Evolutionary conservation across 2,888 invertebrate genomes (phyloP), one percentile per base, ranked within the genome.

Genomic region (Smittia aterrima): DNA sequence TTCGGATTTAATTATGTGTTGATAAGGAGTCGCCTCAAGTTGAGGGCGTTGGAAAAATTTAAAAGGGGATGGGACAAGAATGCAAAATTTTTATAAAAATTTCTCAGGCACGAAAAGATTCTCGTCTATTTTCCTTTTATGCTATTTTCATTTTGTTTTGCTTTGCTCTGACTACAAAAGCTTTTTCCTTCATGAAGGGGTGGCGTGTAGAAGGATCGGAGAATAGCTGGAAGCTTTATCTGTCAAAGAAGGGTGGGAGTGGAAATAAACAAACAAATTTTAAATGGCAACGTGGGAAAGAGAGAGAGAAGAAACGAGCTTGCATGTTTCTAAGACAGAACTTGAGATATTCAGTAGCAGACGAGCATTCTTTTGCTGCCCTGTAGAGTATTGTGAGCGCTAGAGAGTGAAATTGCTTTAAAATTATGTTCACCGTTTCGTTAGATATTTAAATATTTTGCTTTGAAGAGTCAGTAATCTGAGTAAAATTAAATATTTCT

Each of bases 1-100:
- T 25, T 67, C 32, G 41, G 53, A 70, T 70, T 70, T 70, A 70
- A 70, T 70, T 70, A 70, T 70, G 70, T 70, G 70, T 27, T 70
- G 70, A 70, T 70, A 70, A 70, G 47, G 54, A 47, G 53, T 40
- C 68, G 22, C 24, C 13, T 40, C 40, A 32, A 66, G 27, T 38
- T 38, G 0, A 22, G 9, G 25, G 41, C 40, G 40, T 3, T 18
- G 40, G n/a, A 11, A 18, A 20, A 40, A 22, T 68, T 41, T 68
- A 68, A 22, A 58, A 18, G n/a, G 47, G 2, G n/a, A 13, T 58
- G 58, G 22, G 47, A 6, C 4, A 64, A 16, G 64, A 27, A 64
- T 27, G 27, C 1, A 16, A 64, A 22, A n/a, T 25, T 64, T 64
- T n/a, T 6, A 64, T 20, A 27, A 27, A 25, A 64, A 64, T 64